Percentiles rank a stretch among this genome's conserved stretches.
Evolutionary conservation across 2,113 vertebrate species (phyloP).

Genomic region (Passer montanus): DNA sequence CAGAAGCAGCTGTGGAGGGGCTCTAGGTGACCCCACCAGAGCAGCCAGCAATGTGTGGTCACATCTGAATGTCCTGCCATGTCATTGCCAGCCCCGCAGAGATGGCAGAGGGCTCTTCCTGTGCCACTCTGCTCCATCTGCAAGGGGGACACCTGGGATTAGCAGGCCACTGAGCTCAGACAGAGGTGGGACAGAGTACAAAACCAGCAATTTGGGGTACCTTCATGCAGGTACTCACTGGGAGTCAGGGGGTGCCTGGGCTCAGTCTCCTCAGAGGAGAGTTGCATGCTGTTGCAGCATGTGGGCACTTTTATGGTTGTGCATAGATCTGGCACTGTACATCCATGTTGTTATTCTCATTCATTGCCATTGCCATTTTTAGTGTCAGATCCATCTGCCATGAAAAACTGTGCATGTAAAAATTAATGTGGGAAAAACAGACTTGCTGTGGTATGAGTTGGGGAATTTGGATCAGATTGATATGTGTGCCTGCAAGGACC

Average conservation of each 20-base stretch:
- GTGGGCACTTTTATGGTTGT: background rate
- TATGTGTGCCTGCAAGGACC: background rate
- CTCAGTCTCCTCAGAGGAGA: background rate
- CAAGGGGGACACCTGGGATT: background rate
- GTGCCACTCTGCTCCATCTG: background rate
- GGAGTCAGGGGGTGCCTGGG: background rate
- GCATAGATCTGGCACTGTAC: background rate
- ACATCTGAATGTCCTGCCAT: background rate
- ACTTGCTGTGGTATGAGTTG: background rate
- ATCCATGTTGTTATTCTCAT: background rate
- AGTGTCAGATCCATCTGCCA: background rate
- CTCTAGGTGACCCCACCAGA: background rate
- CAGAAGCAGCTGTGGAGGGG: background rate
- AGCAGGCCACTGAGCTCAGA: background rate
- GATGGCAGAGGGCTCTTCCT: background rate
- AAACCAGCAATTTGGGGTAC: background rate
- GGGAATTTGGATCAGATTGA: background rate
- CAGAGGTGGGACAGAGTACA: background rate
- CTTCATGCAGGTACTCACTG: background rate
- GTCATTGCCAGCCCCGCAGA: background rate
- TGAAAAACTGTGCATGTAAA: background rate
- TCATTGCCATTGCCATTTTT: background rate
- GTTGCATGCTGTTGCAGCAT: fast-evolving
- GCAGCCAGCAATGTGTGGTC: background rate
- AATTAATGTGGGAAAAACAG: background rate